phyloP scores from a whole-genome alignment of 2,797 vertebrate species.

The Atherinosoma microstoma region DNA sequence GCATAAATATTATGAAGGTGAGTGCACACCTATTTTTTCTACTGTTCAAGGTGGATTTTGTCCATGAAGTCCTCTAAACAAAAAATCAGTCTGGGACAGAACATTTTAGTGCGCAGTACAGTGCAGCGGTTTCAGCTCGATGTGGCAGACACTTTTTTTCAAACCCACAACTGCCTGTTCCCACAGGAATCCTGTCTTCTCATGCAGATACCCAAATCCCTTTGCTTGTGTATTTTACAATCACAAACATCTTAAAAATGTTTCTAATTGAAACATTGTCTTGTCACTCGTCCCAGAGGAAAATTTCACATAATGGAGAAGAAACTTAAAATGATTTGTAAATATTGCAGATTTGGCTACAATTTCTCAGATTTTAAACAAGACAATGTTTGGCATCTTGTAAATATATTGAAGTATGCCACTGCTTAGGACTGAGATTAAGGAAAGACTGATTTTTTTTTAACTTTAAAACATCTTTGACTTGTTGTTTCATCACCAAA shows the following conservation, averaged over 20 bases:
- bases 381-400: background rate
- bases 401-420: background rate
- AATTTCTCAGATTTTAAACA: constrained; percentile 3
- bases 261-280: background rate
- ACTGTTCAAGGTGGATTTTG: background rate
- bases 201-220: constrained; percentile 10
- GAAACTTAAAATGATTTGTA: background rate
- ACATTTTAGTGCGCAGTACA: background rate
- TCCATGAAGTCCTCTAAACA: background rate
- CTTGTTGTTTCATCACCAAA: background rate
- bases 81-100: background rate
- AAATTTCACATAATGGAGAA: background rate
- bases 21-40: background rate
- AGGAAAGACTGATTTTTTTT: background rate
- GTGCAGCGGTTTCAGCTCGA: background rate
- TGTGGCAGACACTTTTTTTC: constrained; percentile 9
- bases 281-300: background rate
- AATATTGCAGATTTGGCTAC: constrained; percentile 10
- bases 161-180: constrained; percentile 14
- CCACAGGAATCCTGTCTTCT: constrained; percentile 11
- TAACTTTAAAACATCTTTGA: background rate
- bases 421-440: background rate
- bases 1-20: too few species aligned
- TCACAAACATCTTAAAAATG: constrained; percentile 1
- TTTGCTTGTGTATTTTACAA: background rate